These are phyloP conservation scores for Pristionchus arcanus DNA, from an alignment of 2,888 invertebrate genomes.

Conservation along the genomic window DNA sequence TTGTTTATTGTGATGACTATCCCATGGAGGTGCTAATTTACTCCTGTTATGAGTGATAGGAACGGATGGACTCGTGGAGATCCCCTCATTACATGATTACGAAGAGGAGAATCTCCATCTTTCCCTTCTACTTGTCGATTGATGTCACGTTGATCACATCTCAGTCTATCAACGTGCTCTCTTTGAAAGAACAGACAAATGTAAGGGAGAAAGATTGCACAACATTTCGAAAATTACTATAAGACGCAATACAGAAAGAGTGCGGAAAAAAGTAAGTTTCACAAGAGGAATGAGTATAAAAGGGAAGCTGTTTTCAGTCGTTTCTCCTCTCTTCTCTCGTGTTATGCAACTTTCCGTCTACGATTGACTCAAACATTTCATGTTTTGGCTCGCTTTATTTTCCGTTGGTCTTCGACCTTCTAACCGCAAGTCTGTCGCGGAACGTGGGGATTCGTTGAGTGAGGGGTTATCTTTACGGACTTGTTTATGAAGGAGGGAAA, in stretches of 20 bases:
- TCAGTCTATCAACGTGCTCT: background rate
- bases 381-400: background rate
- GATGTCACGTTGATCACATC: conserved; percentile 1
- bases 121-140: background rate
- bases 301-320: background rate
- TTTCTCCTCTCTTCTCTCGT: background rate
- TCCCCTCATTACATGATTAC: background rate
- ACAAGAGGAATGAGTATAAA: background rate
- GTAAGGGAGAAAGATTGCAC: background rate
- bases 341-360: background rate
- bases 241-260: background rate
- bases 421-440: background rate
- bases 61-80: background rate
- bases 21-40: background rate
- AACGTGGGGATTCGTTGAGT: background rate
- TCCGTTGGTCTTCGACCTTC: background rate
- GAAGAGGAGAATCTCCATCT: background rate
- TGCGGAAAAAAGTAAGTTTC: background rate
- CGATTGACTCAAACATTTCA: background rate
- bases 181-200: background rate
- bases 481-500: conserved; percentile 20
- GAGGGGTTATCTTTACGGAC: conserved; percentile 20
- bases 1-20: background rate
- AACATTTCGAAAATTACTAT: conserved; percentile 9
- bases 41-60: background rate